These are phyloP conservation scores for Orcinus orca DNA, from an alignment of 2,113 vertebrate genomes.

Conservation along the genomic window DNA sequence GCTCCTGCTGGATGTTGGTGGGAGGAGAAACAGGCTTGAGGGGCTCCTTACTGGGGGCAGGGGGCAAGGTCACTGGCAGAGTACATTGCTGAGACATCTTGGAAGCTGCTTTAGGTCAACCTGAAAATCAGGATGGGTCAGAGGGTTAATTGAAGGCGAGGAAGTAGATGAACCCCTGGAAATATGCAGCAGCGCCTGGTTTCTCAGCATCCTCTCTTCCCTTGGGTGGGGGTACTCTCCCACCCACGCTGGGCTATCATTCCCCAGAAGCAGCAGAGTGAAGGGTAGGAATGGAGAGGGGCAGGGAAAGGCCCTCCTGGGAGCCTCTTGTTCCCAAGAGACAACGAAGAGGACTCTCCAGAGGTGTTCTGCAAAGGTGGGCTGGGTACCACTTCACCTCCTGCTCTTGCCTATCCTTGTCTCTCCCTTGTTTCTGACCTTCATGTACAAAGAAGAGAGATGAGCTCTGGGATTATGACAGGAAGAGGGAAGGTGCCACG, in stretches of 20 bases:
- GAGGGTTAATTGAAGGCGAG: not conserved
- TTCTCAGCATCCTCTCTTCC: not conserved
- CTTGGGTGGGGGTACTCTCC: not conserved
- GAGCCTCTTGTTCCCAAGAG: not conserved
- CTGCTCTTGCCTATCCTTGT: not conserved
- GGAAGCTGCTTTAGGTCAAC: not conserved
- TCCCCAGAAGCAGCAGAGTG: not conserved
- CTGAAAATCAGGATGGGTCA: slow-evolving; percentile 21
- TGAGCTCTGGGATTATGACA: not conserved
- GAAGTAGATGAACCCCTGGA: not conserved
- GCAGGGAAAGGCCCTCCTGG: not conserved
- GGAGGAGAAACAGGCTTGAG: slow-evolving; percentile 2
- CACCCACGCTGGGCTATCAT: not conserved
- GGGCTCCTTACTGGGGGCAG: not conserved
- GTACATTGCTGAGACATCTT: slow-evolving; percentile 62
- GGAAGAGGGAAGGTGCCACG: not conserved
- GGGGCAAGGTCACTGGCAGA: slow-evolving; percentile 40
- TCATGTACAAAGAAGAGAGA: not conserved
- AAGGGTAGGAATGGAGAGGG: not conserved
- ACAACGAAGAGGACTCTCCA: not conserved
- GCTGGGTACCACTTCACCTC: not conserved
- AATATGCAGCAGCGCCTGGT: not conserved
- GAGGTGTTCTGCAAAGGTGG: not conserved
- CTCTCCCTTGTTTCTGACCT: not conserved
- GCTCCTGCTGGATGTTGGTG: not conserved